These are phyloP conservation scores for Hymenopus coronatus DNA, from an alignment of 2,888 invertebrate genomes.

Conservation along the genomic window DNA sequence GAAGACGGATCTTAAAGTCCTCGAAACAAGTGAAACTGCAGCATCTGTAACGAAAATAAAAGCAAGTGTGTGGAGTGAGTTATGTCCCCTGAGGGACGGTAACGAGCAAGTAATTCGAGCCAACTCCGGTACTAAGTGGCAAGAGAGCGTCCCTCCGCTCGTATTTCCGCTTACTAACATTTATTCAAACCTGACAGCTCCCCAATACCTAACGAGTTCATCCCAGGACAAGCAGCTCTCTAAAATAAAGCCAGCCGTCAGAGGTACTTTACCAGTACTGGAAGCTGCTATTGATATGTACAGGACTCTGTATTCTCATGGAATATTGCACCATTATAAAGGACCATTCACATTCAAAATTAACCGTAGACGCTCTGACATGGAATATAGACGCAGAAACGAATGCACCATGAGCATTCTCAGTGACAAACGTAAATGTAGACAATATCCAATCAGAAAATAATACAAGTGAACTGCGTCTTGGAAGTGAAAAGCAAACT, in stretches of 20 bases:
- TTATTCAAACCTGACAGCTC: background rate
- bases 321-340: background rate
- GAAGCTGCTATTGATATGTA: background rate
- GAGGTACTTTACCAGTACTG: background rate
- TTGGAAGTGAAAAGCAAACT: too few species aligned
- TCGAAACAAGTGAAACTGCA: background rate
- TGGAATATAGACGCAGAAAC: too few species aligned
- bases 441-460: too few species aligned
- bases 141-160: background rate
- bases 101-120: background rate
- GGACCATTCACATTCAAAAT: too few species aligned
- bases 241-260: background rate
- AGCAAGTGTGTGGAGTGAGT: background rate
- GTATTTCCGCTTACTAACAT: background rate
- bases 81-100: background rate
- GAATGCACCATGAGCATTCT: too few species aligned
- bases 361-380: too few species aligned
- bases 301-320: background rate
- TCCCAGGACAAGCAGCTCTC: background rate
- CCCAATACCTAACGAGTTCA: background rate
- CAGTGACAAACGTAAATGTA: too few species aligned
- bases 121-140: background rate
- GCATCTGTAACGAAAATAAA: background rate
- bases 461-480: too few species aligned
- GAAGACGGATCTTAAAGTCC: background rate